Base-by-base conservation (phyloP, 2,113 vertebrate species). In the Psilopsiagon aurifrons region DNA sequence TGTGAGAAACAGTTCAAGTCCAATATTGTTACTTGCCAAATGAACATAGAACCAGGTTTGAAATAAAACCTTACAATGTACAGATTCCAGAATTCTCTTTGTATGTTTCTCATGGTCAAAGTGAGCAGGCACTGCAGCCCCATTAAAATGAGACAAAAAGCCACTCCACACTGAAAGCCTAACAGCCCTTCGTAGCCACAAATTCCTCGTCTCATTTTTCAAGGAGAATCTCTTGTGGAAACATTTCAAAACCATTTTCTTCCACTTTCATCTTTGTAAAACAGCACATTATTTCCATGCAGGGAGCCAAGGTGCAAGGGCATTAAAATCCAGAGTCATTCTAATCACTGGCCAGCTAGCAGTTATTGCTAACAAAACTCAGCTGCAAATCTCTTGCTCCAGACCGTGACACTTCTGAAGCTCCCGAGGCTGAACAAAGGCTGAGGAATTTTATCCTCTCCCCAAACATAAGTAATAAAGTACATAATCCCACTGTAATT, bases 161-260 rank as follows among this genome's bases (percentile, higher is more conserved):
- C 46, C 82, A 55, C 47, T 77, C 59, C 15, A 6, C 0, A 3
- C 55, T 1, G 1, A 62, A 91, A 71, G 27, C 17, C 85, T 66
- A 62, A 81, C 62, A 89, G 71, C 37, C 37, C 79, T 88, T 88
- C 82, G 18, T 35, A 54, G 11, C 46, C 85, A 82, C 70, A 60
- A 82, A 55, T 33, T 85, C 75, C 64, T 51, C 51, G 43, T 83
- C 54, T 88, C 54, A 22, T 80, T 95, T 94, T 92, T 67, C 68
- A 59, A 86, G 79, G 7, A 83, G 88, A 81, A 60, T 63, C 68
- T 95, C 90, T 71, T 70, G n/a, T 64, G 92, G 85, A 90, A 92
- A 93, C 73, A 90, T 92, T 75, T 78, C 75, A 74, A 86, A 87
- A 54, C 37, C 73, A 86, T 93, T 93, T 96, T 78, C 64, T n/a